A percentile compares a stretch with the other conserved stretches of the same genome.
These are phyloP conservation scores for Tanaodytes sp. DNA, from an alignment of 2,888 invertebrate genomes.

Conservation along the genomic window DNA sequence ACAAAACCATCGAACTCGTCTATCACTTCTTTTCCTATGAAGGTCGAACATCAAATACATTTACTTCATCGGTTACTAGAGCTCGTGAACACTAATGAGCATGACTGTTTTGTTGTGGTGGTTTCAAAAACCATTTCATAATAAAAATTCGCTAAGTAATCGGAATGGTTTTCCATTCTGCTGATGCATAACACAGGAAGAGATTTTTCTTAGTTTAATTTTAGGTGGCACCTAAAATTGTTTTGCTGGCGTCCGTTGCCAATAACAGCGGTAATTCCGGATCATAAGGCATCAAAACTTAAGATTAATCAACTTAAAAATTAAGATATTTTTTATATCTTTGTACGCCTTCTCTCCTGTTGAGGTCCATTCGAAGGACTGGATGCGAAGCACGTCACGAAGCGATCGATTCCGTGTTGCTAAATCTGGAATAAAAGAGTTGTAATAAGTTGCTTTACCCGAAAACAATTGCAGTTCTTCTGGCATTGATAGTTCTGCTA, in stretches of 20 bases:
- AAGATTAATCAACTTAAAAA: no score
- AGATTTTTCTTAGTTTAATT: background rate
- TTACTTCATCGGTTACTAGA: background rate
- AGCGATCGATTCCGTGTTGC: constrained; percentile 20
- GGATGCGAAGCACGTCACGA: background rate
- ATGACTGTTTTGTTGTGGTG: background rate
- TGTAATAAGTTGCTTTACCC: constrained; percentile 21
- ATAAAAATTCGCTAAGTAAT: background rate
- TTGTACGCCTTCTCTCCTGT: constrained; percentile 10
- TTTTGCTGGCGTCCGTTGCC: constrained; percentile 27
- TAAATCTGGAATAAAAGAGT: constrained; percentile 17
- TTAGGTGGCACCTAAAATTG: background rate
- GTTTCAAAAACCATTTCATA: background rate
- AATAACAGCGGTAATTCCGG: constrained; percentile 24
- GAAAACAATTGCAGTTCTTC: constrained; percentile 21
- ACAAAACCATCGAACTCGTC: background rate
- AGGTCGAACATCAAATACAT: no score
- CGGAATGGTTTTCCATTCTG: background rate
- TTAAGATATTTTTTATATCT: constrained; percentile 12
- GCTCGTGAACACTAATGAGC: no score
- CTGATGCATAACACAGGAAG: background rate
- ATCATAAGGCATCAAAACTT: constrained; percentile 31
- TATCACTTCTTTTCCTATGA: background rate
- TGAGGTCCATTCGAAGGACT: constrained; percentile 6
- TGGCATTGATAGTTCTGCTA: background rate